Evolutionary conservation across 2,888 invertebrate species (phyloP).

Genomic region (Diadegma fenestrale): DNA sequence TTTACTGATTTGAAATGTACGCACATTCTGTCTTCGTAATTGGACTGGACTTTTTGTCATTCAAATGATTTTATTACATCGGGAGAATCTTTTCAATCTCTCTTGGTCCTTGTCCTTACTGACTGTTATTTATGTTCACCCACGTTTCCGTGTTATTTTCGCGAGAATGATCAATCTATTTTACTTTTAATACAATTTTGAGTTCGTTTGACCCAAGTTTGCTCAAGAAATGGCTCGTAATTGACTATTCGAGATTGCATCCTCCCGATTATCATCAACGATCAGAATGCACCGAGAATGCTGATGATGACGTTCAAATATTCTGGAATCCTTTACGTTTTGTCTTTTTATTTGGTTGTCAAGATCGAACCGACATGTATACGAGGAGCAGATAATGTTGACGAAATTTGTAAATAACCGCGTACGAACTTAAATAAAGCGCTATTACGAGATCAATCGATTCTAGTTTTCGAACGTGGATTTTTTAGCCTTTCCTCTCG

Average conservation of each 20-base stretch:
- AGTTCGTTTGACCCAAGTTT: not conserved
- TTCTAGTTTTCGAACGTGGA: not conserved
- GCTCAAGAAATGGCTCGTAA: not conserved
- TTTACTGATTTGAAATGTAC: not conserved
- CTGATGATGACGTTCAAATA: not conserved
- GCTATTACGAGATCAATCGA: not conserved
- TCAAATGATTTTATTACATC: not conserved
- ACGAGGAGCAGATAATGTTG: not conserved
- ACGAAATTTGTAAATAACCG: slow-evolving; percentile 53
- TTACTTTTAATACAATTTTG: slow-evolving; percentile 2
- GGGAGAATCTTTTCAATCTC: not conserved
- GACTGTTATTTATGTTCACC: not conserved
- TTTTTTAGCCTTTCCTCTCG: not conserved
- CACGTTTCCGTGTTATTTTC: not conserved
- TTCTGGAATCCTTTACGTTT: not conserved
- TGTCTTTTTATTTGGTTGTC: not conserved
- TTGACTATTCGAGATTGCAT: not conserved
- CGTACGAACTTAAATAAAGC: slow-evolving; percentile 29
- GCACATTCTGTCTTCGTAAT: not conserved
- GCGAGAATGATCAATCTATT: not conserved
- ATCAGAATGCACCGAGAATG: not conserved
- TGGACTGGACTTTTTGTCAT: not conserved
- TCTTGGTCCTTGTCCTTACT: not conserved
- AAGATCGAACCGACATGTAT: not conserved
- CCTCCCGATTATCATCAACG: not conserved